Conservation (phyloP, 1,140 invertebrate genomes). For the Cotesia typhae region DNA sequence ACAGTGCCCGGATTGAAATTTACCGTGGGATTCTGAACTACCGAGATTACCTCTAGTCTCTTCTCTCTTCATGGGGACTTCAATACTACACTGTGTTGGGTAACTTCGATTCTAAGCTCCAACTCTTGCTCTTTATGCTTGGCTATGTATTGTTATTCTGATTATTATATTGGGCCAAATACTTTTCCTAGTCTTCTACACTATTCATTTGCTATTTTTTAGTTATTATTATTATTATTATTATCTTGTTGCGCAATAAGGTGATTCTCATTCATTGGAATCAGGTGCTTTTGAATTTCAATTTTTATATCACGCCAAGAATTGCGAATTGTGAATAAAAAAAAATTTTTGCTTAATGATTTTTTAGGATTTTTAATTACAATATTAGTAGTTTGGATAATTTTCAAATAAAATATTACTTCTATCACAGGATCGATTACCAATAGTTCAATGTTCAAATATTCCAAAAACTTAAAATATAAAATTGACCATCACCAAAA, state of each 20-base stretch:
- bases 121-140: not conserved
- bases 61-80: slow-evolving; percentile 28
- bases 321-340: too few species aligned
- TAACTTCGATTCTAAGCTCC: slow-evolving; percentile 26
- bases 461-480: too few species aligned
- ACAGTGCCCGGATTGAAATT: slow-evolving; percentile 59
- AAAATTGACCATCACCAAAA: too few species aligned
- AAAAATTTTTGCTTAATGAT: too few species aligned
- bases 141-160: not conserved
- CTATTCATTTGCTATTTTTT: slow-evolving; percentile 12
- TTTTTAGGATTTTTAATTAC: too few species aligned
- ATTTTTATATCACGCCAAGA: too few species aligned
- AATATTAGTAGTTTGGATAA: too few species aligned
- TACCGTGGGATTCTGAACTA: slow-evolving; percentile 57
- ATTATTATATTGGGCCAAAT: not conserved
- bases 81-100: slow-evolving; percentile 8
- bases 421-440: too few species aligned
- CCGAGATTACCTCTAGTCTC: slow-evolving; percentile 51
- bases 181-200: slow-evolving; percentile 11
- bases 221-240: slow-evolving; percentile 1
- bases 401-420: too few species aligned
- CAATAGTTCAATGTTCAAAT: too few species aligned
- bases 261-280: too few species aligned
- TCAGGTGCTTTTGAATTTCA: too few species aligned
- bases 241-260: not conserved